Base-by-base conservation (phyloP, 2,113 vertebrate genomes). In the Odocoileus hemionus region DNA sequence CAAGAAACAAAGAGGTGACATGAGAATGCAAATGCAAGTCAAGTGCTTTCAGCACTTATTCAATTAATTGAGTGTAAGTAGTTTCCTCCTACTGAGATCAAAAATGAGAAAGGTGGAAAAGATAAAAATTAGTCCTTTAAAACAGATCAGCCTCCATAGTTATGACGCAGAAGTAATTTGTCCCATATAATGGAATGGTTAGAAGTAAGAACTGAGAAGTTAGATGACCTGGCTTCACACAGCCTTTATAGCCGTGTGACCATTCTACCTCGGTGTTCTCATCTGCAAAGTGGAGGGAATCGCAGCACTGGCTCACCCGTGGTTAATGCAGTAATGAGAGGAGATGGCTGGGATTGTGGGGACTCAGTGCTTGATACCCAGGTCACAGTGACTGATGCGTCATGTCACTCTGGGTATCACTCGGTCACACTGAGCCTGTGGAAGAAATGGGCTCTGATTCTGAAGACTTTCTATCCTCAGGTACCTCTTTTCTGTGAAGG, bases 11-110 rank as follows among this genome's bases (percentile, higher is more conserved):
- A 87, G 54, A 85, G 43, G 47, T 88, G 50, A 54, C 45, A 54
- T 14, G 19, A 7, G 92, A 89, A 92, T 94, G 54, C 30, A 87
- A 91, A 95, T 67, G 61, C 88, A 90, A 91, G 16, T 14, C 16
- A 39, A 74, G 45, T 6, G 60, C 50, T 83, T 89, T 64, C 45
- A 11, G 7, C 10, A 39, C 60, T 93, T 95, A 91, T 80, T 94
- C 89, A 93, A 86, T 89, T 96, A 97, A 97, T 87, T 36, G 30
- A 83, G 74, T 79, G 45, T 94, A 95, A 96, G 85, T 94, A 50
- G 91, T 76, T 96, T 89, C 61, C 86, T 93, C 86, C 89, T 89
- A 86, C 76, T 76, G 89, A 83, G 89, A 86, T 93, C 11, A 91
- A 91, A 96, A 74, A 88, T 47, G 30, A 96, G 36, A 89, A 95